phyloP scores from a whole-genome alignment of 2,113 vertebrate genomes.

The Myrmecophaga tridactyla region DNA sequence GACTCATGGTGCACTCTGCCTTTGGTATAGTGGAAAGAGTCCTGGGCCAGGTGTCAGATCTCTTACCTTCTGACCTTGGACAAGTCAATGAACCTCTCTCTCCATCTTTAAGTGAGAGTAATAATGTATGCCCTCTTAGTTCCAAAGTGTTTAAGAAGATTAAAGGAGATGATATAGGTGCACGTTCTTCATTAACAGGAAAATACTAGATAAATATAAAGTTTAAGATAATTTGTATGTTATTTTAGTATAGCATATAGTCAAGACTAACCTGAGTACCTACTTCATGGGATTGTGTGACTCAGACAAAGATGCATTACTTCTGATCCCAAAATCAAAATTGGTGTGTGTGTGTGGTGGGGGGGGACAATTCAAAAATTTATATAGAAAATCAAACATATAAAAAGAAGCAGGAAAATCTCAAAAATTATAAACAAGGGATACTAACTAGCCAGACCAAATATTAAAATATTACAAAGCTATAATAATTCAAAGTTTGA shows the following conservation, averaged over 20 bases:
- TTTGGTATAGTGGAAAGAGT: background rate
- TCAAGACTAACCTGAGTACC: background rate
- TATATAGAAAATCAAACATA: background rate
- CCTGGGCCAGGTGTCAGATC: background rate
- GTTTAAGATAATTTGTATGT: background rate
- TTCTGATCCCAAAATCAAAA: slow-evolving; percentile 4
- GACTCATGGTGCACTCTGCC: background rate
- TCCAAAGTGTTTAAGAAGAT: background rate
- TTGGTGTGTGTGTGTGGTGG: background rate
- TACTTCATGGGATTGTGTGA: background rate
- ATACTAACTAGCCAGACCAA: slow-evolving; percentile 25
- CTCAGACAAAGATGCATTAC: background rate
- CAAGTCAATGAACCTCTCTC: background rate
- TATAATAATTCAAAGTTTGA: background rate
- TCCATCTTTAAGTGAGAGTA: background rate
- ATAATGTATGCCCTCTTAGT: background rate
- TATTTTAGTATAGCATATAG: background rate
- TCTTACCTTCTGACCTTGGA: background rate
- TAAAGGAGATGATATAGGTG: background rate
- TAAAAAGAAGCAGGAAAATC: slow-evolving; percentile 5
- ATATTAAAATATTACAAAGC: slow-evolving; percentile 1
- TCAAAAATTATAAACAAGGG: background rate
- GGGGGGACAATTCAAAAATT: background rate
- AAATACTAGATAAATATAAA: background rate
- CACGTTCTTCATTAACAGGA: background rate